Percentiles rank a stretch among this genome's conserved stretches.
phyloP scores from a whole-genome alignment of 2,797 vertebrate genomes.

The Enteromius afrohamiltoni region DNA sequence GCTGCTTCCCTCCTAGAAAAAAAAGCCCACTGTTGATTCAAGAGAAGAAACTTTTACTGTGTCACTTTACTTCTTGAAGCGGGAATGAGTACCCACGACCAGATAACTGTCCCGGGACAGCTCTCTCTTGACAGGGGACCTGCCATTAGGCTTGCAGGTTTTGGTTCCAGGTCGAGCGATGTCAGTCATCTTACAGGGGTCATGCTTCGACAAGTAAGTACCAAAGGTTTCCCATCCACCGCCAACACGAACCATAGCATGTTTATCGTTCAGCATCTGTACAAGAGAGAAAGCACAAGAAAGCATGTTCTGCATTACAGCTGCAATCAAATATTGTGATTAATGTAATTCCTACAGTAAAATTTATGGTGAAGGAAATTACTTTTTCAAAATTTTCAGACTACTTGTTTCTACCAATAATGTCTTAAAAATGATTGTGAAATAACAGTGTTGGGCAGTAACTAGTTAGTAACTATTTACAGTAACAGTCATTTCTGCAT shows the following conservation, averaged over 20 bases:
- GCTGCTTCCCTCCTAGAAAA: not conserved
- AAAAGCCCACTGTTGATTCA: constrained; percentile 19
- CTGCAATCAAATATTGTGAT: not conserved
- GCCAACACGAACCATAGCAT: constrained; percentile 96
- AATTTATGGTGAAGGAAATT: not conserved
- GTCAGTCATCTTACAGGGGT: constrained; percentile 89
- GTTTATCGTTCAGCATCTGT: constrained; percentile 93
- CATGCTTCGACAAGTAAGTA: constrained; percentile 93
- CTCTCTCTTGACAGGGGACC: constrained; percentile 81
- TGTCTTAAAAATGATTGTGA: too few relatives aligned
- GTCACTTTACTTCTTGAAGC: constrained; percentile 77
- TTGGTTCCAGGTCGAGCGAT: constrained; percentile 82
- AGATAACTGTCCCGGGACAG: constrained; percentile 90
- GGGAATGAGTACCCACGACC: constrained; percentile 90
- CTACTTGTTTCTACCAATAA: too few relatives aligned
- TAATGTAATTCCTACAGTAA: not conserved
- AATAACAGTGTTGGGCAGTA: not conserved
- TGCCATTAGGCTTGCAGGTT: constrained; percentile 78
- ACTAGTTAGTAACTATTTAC: too few relatives aligned
- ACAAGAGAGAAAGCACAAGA: constrained; percentile 23
- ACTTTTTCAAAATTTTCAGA: not conserved
- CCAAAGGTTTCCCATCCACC: constrained; percentile 96
- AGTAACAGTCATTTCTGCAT: too few relatives aligned
- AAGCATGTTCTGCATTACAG: not conserved
- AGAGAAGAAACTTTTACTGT: constrained; percentile 1